Percentiles rank a stretch among this genome's conserved stretches.
Conservation (phyloP, 2,888 invertebrate species). For the Thymelicus lineola region DNA sequence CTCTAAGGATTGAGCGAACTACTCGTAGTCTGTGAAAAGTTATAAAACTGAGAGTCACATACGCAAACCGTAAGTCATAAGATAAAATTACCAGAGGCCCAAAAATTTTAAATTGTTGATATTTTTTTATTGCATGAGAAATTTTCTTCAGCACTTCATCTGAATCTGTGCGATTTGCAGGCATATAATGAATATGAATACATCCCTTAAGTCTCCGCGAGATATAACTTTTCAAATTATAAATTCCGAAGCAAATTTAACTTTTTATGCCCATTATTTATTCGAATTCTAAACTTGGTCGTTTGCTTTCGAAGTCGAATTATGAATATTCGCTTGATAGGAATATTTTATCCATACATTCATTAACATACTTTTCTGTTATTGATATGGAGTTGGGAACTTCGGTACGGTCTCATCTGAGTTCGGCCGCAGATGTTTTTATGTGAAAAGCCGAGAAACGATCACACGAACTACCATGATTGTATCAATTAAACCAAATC, state of each 20-base stretch:
- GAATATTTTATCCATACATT: constrained; percentile 13
- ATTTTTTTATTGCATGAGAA: background rate
- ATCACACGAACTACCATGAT: no score
- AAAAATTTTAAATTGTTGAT: background rate
- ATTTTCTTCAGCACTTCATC: background rate
- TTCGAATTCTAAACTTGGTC: constrained; percentile 17
- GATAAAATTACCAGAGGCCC: background rate
- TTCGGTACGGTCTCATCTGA: no score
- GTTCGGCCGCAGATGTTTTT: no score
- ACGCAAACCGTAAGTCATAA: no score
- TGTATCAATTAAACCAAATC: no score
- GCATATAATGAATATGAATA: constrained; percentile 11
- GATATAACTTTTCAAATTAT: constrained; percentile 35
- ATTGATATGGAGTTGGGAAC: no score
- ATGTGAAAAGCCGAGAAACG: no score
- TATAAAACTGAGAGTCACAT: no score
- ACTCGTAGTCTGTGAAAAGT: no score
- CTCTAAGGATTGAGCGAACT: no score
- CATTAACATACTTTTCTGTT: background rate
- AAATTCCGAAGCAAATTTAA: constrained; percentile 24
- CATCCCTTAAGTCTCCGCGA: constrained; percentile 11
- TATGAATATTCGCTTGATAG: constrained; percentile 11
- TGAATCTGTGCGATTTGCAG: constrained; percentile 1
- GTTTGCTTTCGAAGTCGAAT: constrained; percentile 13
- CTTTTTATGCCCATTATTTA: constrained; percentile 35